Conservation (phyloP, 2,888 invertebrate species). For the Antheraea yamamai region DNA sequence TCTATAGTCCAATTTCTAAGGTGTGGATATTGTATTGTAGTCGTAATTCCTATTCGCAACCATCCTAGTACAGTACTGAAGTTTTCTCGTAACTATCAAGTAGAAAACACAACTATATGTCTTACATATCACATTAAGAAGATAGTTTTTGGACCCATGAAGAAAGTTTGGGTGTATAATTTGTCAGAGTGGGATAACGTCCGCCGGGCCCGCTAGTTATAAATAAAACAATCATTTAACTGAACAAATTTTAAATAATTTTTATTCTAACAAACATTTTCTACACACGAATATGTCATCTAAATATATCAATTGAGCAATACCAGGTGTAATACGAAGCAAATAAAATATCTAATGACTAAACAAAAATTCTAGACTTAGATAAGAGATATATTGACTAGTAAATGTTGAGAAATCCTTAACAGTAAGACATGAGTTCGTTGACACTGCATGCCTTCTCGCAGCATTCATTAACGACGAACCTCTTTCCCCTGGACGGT, state of each 20-base stretch:
- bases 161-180: no score
- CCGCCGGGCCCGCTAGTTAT: neutral
- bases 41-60: no score
- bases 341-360: neutral
- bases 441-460: conserved; percentile 56
- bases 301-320: conserved; percentile 1
- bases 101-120: no score
- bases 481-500: conserved; percentile 47
- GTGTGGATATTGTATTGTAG: no score
- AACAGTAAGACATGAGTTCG: conserved; percentile 58
- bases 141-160: no score
- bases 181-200: no score
- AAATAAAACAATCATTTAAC: neutral
- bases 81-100: no score
- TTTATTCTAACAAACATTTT: neutral
- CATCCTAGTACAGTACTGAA: no score
- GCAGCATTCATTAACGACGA: conserved; percentile 60
- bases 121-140: no score
- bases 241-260: neutral
- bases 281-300: neutral
- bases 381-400: neutral
- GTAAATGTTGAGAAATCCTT: conserved; percentile 14
- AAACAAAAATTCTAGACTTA: neutral
- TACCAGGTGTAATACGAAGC: neutral
- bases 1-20: no score